Conservation (phyloP, 2,113 vertebrate genomes). For the Dipodomys ordii region DNA sequence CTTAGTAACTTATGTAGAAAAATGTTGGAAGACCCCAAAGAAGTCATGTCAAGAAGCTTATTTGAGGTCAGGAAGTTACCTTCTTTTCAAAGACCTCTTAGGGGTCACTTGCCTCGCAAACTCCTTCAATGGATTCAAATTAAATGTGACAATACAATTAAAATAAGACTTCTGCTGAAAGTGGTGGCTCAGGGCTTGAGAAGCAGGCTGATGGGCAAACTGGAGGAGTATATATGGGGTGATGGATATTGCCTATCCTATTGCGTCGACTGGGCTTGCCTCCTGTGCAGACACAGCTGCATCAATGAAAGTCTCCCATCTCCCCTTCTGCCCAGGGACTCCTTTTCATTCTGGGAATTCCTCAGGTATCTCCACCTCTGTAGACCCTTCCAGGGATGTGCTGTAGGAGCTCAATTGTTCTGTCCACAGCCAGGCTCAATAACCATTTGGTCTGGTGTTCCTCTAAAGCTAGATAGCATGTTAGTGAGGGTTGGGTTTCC, state of each 20-base stretch:
- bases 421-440: not conserved
- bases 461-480: not conserved
- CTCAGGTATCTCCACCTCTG: not conserved
- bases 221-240: not conserved
- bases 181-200: not conserved
- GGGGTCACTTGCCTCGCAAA: not conserved
- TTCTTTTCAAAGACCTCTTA: not conserved
- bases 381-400: not conserved
- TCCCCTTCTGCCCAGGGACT: not conserved
- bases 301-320: not conserved
- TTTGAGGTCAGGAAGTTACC: not conserved
- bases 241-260: not conserved
- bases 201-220: not conserved
- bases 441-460: not conserved
- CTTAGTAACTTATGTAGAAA: not conserved
- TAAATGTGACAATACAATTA: not conserved
- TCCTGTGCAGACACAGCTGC: not conserved
- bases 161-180: not conserved
- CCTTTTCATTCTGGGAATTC: not conserved
- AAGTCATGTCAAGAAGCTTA: not conserved
- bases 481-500: not conserved
- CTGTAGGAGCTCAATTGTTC: not conserved
- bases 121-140: not conserved
- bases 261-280: not conserved
- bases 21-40: conserved; percentile 30